Percentiles rank a stretch among this genome's conserved stretches.
These are phyloP conservation scores for Paramuricea clavata DNA, from an alignment of 92 coral and sea anemone genomes.

Conservation along the genomic window DNA sequence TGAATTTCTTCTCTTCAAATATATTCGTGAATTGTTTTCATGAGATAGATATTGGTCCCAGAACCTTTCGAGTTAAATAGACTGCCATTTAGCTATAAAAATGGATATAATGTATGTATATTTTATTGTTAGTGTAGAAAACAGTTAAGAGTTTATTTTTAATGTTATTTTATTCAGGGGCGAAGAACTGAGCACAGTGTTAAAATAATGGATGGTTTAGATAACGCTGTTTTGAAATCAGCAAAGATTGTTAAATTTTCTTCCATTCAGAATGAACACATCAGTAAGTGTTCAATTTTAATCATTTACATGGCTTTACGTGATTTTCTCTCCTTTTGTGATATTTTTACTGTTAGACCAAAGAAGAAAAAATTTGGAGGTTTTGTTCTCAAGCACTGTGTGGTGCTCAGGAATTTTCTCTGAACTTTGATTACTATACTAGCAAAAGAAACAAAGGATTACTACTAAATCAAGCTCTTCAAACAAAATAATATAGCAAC, in stretches of 20 bases:
- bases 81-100: background rate
- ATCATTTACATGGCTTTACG: no score
- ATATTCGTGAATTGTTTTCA: no score
- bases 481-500: no score
- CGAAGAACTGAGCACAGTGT: slow-evolving; percentile 24
- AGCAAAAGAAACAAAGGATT: no score
- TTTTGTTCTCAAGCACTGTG: background rate
- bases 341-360: no score
- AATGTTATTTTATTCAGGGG: background rate
- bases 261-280: slow-evolving; percentile 29
- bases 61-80: background rate
- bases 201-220: slow-evolving; percentile 29
- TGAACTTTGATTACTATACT: no score
- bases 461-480: no score
- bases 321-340: no score
- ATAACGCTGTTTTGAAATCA: slow-evolving; percentile 24
- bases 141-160: background rate
- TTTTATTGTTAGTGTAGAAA: background rate
- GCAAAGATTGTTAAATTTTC: slow-evolving; percentile 38
- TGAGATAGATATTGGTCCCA: background rate
- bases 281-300: slow-evolving; percentile 6
- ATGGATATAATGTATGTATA: background rate
- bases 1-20: no score
- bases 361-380: no score
- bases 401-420: no score